These are phyloP conservation scores for Drosophila quinaria DNA, from an alignment of 2,888 invertebrate genomes.

Conservation along the genomic window DNA sequence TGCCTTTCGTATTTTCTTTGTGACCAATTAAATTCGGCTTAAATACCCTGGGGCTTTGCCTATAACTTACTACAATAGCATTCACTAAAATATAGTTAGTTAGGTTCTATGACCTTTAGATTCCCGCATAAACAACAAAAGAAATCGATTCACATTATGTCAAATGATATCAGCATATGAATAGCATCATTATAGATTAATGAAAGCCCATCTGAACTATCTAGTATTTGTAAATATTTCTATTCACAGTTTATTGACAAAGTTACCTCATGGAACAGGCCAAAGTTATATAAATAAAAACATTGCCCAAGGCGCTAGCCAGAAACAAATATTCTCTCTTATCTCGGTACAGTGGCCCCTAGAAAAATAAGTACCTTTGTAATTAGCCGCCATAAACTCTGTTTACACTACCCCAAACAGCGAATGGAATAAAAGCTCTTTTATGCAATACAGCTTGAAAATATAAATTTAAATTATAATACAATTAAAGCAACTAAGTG, in stretches of 20 bases:
- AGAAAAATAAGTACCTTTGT: slow-evolving; percentile 55
- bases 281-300: slow-evolving; percentile 11
- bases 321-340: slow-evolving; percentile 62
- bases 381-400: slow-evolving; percentile 52
- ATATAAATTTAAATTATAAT: neutral
- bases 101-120: slow-evolving; percentile 47
- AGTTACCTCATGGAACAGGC: slow-evolving; percentile 11
- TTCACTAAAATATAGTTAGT: slow-evolving; percentile 30
- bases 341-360: slow-evolving; percentile 52
- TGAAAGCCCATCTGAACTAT: slow-evolving; percentile 40
- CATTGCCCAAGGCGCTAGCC: slow-evolving; percentile 36
- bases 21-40: neutral
- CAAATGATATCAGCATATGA: slow-evolving; percentile 61
- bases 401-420: slow-evolving; percentile 28
- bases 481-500: too few species aligned
- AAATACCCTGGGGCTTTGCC: neutral
- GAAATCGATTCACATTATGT: slow-evolving; percentile 45
- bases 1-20: neutral
- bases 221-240: slow-evolving; percentile 43
- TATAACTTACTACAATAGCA: neutral
- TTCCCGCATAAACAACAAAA: slow-evolving; percentile 27
- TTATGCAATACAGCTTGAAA: neutral
- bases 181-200: slow-evolving; percentile 46
- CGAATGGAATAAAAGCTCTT: slow-evolving; percentile 8
- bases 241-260: slow-evolving; percentile 35